Evolutionary conservation across 2,888 invertebrate species (phyloP), one percentile per base, ranked within the genome.

Genomic region (Allacma fusca): DNA sequence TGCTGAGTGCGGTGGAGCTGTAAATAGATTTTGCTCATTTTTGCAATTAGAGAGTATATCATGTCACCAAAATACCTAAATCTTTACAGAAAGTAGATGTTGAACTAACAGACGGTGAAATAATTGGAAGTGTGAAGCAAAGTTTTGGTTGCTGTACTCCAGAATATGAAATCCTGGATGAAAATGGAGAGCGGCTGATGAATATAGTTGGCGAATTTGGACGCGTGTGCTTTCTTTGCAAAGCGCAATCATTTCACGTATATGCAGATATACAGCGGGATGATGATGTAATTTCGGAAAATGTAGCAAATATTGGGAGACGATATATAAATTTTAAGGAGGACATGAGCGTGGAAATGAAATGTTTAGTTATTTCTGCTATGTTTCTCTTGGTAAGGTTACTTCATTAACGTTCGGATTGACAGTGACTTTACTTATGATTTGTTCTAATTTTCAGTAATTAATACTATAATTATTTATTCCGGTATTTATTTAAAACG

Each of bases 151-250:
- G 73, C 19, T 73, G 73, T 62, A 73, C 62, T 26, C 73, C 73
- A 12, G 28, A 12, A 2, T 73, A 73, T 40, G 73, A 73, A 62
- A 21, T 73, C 23, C 21, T 73, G 23, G 73, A 73, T n/a, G 57
- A 24, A 7, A 13, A 62, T 21, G 59, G 29, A 19, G 34, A 59
- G n/a, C n/a, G 59, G 23, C 21, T 62, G 12, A 59, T 59, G 40
- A 73, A 34, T 21, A 73, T 73, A 23, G 62, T 73, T 9, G 73
- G 73, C n/a, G 29, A 73, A 62, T 73, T 21, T 29, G 57, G 73
- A 29, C 21, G 73, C 19, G 73, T 73, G 1, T 73, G 73, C 57
- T 62, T 73, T 40, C 29, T 50, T n/a, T 73, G 73, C 62, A 26
- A 24, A 21, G 34, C 73, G 23, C 21, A 62, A 29, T 28, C 57